These are phyloP conservation scores for Colletes collaris DNA, from an alignment of 2,888 invertebrate species.

Conservation along the genomic window DNA sequence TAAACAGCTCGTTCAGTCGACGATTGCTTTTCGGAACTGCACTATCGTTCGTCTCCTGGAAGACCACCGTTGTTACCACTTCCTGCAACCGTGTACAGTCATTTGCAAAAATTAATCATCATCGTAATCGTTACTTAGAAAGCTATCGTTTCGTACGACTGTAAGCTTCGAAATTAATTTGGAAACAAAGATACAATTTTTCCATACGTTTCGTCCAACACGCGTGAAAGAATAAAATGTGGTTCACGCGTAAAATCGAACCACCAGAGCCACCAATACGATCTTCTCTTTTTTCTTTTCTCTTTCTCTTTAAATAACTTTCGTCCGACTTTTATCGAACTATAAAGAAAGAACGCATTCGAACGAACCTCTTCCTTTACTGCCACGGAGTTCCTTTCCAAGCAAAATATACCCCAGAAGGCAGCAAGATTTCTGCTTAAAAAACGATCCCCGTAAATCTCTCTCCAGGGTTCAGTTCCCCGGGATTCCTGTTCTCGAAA, in stretches of 20 bases:
- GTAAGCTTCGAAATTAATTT: too few relatives aligned
- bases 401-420: background rate
- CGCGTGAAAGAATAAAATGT: too few relatives aligned
- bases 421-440: constrained; percentile 7
- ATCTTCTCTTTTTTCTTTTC: too few relatives aligned
- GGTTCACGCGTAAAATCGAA: too few relatives aligned
- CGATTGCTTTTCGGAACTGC: constrained; percentile 4
- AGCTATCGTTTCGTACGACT: too few relatives aligned
- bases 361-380: background rate
- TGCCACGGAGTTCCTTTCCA: background rate
- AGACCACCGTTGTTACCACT: background rate
- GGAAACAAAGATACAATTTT: too few relatives aligned
- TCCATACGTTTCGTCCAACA: too few relatives aligned
- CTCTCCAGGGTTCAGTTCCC: constrained; percentile 5
- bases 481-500: constrained; percentile 31
- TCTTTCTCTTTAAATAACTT: too few relatives aligned
- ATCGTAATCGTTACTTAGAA: too few relatives aligned
- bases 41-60: background rate
- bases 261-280: too few relatives aligned
- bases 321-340: too few relatives aligned
- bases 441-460: constrained; percentile 50
- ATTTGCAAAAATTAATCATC: too few relatives aligned
- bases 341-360: background rate
- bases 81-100: background rate
- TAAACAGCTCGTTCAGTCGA: constrained; percentile 3